phyloP scores from a whole-genome alignment of 1,140 invertebrate genomes.

The Luehdorfia chinensis region DNA sequence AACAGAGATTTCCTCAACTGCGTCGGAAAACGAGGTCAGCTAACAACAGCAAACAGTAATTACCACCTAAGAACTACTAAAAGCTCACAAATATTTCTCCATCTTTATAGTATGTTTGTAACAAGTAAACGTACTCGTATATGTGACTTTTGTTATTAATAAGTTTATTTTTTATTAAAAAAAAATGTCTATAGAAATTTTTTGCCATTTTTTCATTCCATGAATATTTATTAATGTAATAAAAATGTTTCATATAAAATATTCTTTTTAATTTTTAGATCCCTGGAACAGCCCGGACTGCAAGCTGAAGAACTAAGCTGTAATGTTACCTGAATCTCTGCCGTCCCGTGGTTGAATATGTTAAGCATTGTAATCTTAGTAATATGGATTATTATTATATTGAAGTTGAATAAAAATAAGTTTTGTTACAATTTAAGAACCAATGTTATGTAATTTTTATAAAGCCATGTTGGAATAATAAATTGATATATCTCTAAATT shows the following conservation, averaged over 20 bases:
- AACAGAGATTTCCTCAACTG: constrained; percentile 77
- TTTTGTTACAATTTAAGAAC: not conserved
- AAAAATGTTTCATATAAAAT: no score
- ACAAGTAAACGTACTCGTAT: no score
- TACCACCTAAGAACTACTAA: not conserved
- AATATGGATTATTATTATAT: not conserved
- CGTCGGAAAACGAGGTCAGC: constrained; percentile 75
- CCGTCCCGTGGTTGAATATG: constrained; percentile 21
- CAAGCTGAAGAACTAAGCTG: constrained; percentile 32
- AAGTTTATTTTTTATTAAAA: no score
- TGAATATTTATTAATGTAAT: no score
- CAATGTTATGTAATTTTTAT: constrained; percentile 3
- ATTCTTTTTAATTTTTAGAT: constrained; percentile 30
- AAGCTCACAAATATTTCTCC: not conserved
- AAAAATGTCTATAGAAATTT: no score
- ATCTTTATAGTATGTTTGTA: no score
- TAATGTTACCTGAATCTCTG: constrained; percentile 8
- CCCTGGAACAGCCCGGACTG: constrained; percentile 31
- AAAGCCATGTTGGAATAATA: constrained; percentile 4
- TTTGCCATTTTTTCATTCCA: no score
- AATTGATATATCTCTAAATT: not conserved
- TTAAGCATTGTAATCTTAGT: not conserved
- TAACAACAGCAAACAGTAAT: constrained; percentile 7
- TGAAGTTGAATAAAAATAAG: no score
- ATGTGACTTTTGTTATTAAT: no score